A percentile compares a stretch with the other conserved stretches of the same genome.
Evolutionary conservation across 1,140 invertebrate genomes (phyloP).

Genomic region (Hyposmocoma kahamanoa): DNA sequence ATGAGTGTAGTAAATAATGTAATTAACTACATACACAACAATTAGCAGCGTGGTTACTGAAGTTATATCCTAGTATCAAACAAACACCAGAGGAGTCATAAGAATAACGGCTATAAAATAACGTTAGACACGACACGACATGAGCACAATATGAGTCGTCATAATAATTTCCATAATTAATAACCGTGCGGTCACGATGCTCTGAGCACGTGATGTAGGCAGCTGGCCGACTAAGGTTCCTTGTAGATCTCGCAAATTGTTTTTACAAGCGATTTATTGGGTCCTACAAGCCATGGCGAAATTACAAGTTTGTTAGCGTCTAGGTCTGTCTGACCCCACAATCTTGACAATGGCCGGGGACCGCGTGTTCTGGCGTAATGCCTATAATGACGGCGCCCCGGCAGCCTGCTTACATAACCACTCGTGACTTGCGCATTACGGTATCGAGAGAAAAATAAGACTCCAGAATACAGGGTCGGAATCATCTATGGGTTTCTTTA

Average conservation of each 20-base stretch:
- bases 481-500: background rate
- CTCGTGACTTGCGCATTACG: constrained; percentile 70
- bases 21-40: too few species aligned
- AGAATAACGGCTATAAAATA: constrained; percentile 32
- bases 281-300: constrained; percentile 62
- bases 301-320: constrained; percentile 61
- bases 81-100: constrained; percentile 26
- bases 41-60: too few species aligned
- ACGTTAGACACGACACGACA: constrained; percentile 38
- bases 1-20: too few species aligned
- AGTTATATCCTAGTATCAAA: too few species aligned
- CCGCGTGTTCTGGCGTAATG: constrained; percentile 59
- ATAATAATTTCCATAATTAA: constrained; percentile 65
- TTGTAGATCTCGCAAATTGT: constrained; percentile 54
- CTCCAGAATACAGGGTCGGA: constrained; percentile 33
- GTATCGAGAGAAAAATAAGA: constrained; percentile 62
- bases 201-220: constrained; percentile 52
- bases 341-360: constrained; percentile 67
- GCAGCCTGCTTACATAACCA: constrained; percentile 68
- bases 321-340: constrained; percentile 62
- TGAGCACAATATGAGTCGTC: constrained; percentile 40
- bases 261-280: constrained; percentile 68
- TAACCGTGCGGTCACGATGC: constrained; percentile 57
- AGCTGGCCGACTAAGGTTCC: too few species aligned
- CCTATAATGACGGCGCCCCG: constrained; percentile 60